Conservation (phyloP, 2,888 invertebrate species). For the Agrotis clavis region DNA sequence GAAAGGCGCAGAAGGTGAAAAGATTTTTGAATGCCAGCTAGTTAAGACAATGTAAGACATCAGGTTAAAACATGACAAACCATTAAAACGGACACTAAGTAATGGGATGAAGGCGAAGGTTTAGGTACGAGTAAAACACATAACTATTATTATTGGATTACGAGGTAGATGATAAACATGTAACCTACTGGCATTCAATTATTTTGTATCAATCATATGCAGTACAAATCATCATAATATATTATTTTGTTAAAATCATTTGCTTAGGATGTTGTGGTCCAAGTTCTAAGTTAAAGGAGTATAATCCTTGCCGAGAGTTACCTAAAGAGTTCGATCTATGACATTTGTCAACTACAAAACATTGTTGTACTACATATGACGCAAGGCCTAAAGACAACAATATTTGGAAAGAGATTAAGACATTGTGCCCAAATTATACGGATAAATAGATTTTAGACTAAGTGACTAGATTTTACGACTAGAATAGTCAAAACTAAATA, state of each 20-base stretch:
- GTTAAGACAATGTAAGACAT: slow-evolving; percentile 27
- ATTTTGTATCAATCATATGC: slow-evolving; percentile 46
- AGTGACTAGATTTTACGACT: slow-evolving; percentile 70
- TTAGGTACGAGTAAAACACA: not conserved
- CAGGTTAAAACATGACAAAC: slow-evolving; percentile 9
- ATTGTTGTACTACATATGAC: slow-evolving; percentile 58
- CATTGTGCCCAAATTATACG: slow-evolving; percentile 65
- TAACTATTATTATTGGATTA: not conserved
- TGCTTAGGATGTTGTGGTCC: slow-evolving; percentile 11
- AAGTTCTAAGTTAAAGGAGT: slow-evolving; percentile 17
- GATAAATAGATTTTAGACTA: slow-evolving; percentile 63
- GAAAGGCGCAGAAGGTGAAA: slow-evolving; percentile 39
- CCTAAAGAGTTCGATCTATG: slow-evolving; percentile 20
- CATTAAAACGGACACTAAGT: not conserved
- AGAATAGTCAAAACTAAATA: slow-evolving; percentile 70
- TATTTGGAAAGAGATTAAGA: slow-evolving; percentile 61
- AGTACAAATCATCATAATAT: slow-evolving; percentile 51
- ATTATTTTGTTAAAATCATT: slow-evolving; percentile 6
- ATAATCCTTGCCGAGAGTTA: not conserved
- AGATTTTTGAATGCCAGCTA: slow-evolving; percentile 50
- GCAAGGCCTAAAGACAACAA: slow-evolving; percentile 38
- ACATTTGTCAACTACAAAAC: slow-evolving; percentile 22
- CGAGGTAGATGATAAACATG: slow-evolving; percentile 15
- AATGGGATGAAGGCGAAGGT: too few relatives aligned
- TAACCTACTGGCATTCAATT: slow-evolving; percentile 41